phyloP scores from a whole-genome alignment of 2,113 vertebrate genomes.

The Pollimyrus isidori region DNA sequence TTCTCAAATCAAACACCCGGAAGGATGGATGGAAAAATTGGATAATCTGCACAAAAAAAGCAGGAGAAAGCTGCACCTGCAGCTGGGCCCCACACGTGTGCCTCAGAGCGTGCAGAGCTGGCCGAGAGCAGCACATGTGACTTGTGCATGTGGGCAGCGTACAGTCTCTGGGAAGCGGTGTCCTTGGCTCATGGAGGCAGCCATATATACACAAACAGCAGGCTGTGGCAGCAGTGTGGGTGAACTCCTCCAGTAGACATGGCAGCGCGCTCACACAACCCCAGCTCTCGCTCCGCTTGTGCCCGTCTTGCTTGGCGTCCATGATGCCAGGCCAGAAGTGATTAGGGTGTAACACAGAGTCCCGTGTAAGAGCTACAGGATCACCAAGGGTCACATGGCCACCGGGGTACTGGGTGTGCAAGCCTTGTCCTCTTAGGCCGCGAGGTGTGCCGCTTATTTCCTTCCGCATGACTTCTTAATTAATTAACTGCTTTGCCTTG shows the following conservation, averaged over 20 bases:
- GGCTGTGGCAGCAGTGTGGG: background rate
- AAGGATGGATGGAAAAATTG: background rate
- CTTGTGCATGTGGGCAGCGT: background rate
- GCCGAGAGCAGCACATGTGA: background rate
- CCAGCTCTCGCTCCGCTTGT: background rate
- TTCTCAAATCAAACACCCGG: conserved; percentile 19
- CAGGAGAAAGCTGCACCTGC: background rate
- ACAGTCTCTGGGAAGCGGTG: background rate
- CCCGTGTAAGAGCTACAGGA: background rate
- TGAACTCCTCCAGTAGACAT: background rate
- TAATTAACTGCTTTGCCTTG: background rate
- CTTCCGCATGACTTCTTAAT: background rate
- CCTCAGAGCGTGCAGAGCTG: background rate
- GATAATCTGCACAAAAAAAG: background rate
- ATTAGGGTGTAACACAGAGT: background rate
- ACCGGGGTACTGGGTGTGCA: background rate
- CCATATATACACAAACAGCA: background rate
- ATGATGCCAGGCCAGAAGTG: background rate
- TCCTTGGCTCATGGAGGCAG: background rate
- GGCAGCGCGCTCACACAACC: background rate
- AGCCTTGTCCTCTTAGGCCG: background rate
- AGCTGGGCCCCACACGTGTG: background rate
- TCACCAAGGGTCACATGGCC: background rate
- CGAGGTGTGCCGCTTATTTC: background rate
- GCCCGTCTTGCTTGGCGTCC: background rate